Evolutionary conservation across 2,113 vertebrate genomes (phyloP).

Genomic region (Megalops atlanticus): DNA sequence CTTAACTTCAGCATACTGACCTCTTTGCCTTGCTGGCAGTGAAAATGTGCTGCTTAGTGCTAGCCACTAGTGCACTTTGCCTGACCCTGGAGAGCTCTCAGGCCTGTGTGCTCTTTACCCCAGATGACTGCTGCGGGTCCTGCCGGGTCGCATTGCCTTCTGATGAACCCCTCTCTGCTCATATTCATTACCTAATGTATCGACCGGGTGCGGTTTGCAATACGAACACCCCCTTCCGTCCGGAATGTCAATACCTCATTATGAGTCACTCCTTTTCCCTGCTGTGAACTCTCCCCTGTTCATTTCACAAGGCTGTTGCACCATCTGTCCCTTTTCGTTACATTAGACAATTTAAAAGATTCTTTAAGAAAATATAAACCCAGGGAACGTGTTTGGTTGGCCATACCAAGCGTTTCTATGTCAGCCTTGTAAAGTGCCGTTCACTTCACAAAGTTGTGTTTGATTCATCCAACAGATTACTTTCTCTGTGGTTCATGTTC

Average conservation of each 20-base stretch:
- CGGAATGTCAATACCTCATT: conserved; percentile 61
- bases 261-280: conserved; percentile 35
- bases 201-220: conserved; percentile 25
- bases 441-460: neutral
- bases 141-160: neutral
- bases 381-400: neutral
- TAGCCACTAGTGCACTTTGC: too few species aligned
- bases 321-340: conserved; percentile 34
- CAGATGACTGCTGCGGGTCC: neutral
- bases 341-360: neutral
- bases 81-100: too few species aligned
- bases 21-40: neutral
- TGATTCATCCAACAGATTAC: neutral
- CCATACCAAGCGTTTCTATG: neutral
- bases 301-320: conserved; percentile 53
- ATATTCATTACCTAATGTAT: conserved; percentile 16
- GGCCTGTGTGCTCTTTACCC: too few species aligned
- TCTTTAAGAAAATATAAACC: neutral
- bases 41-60: too few species aligned
- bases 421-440: neutral
- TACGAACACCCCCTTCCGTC: neutral
- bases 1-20: too few species aligned
- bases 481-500: neutral
- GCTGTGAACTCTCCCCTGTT: conserved; percentile 27
- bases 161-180: neutral